Evolutionary conservation across 2,888 invertebrate genomes (phyloP), one percentile per base, ranked within the genome.

Genomic region (Drosophila antonietae): DNA sequence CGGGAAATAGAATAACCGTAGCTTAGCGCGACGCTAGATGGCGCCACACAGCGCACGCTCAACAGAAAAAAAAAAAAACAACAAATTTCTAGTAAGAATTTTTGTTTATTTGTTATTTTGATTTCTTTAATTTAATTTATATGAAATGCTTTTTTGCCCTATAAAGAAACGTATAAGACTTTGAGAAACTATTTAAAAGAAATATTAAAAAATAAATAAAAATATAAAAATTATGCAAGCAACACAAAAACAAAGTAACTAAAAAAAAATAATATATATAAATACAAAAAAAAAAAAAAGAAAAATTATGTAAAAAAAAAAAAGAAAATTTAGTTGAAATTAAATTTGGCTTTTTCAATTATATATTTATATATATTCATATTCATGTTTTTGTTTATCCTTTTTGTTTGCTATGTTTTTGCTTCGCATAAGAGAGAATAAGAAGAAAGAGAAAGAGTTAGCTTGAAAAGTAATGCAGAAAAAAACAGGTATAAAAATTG

Each of bases 121-220:
- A 81, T 77, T 81, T 81, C 68, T 73, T 69, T 73, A 68, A 72
- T 77, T 77, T 85, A 77, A 75, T 83, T 85, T 85, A 69, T 80
- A 69, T 83, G 83, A 55, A 55, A 83, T 86, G 79, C 89, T 86
- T 83, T 81, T 90, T 90, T 91, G 90, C 90, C 90, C 90, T 90
- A 90, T 83, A 88, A 91, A 81, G 91, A 91, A 90, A 90, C 91
- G 81, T 91, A 90, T 91, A 91, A 90, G 90, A 90, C 90, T 90
- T 78, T 90, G 82, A 86, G 73, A 81, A 86, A 89, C 83, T 83
- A 85, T 83, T 78, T 83, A 89, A 82, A 70, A 49, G 51, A 65
- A 69, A 37, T 37, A 43, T 62, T 51, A 20, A 28, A 53, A 35
- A 56, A 67, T 63, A 12, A 68, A 62, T 68, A 76, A 55, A 43